Percentiles rank a stretch among this genome's conserved stretches.
These are phyloP conservation scores for Horisme vitalbata DNA, from an alignment of 2,888 invertebrate species.

Conservation along the genomic window DNA sequence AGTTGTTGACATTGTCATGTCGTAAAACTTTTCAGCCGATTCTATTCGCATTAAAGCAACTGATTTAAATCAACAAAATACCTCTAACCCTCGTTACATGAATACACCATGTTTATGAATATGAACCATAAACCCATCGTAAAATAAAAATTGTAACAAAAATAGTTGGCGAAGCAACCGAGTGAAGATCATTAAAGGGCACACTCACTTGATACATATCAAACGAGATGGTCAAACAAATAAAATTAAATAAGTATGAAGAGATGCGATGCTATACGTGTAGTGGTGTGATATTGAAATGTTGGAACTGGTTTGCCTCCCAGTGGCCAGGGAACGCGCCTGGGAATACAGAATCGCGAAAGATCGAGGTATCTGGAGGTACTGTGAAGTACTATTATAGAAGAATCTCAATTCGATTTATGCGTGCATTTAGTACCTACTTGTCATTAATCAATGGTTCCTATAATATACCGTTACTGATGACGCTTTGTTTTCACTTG, in stretches of 20 bases:
- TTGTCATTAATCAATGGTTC: no score
- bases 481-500: no score
- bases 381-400: conserved; percentile 5
- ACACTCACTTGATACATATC: conserved; percentile 30
- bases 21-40: no score
- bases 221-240: conserved; percentile 34
- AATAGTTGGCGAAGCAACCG: conserved; percentile 7
- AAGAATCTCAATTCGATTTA: background rate
- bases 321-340: conserved; percentile 63
- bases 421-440: no score
- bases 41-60: no score
- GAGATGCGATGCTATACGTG: conserved; percentile 33
- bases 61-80: no score
- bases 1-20: no score
- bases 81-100: no score
- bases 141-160: background rate
- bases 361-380: conserved; percentile 33
- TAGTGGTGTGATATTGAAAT: conserved; percentile 78
- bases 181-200: conserved; percentile 26
- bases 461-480: no score
- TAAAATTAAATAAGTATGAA: conserved; percentile 35
- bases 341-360: conserved; percentile 69
- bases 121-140: no score
- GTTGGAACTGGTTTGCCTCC: conserved; percentile 72
- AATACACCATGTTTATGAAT: no score